Evolutionary conservation across 2,113 vertebrate genomes (phyloP).

Genomic region (Silurus glanis): DNA sequence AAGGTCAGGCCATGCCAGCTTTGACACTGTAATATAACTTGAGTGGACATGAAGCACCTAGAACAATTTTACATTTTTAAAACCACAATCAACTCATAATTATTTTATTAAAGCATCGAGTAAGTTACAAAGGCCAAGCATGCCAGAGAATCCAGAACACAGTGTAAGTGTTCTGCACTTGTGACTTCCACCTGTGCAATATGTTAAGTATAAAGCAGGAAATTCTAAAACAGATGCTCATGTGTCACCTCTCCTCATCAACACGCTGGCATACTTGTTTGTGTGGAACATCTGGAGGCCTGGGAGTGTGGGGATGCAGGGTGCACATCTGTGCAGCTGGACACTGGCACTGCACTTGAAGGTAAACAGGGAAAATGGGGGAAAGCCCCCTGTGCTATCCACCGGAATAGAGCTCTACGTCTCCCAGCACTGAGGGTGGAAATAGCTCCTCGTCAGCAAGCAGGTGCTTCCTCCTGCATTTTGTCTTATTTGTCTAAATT

Average conservation of each 20-base stretch:
- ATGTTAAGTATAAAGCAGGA: conserved; percentile 41
- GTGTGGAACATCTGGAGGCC: conserved; percentile 51
- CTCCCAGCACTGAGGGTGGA: conserved; percentile 73
- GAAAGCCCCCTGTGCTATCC: conserved; percentile 74
- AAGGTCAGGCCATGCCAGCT: conserved; percentile 38
- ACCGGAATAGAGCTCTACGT: conserved; percentile 70
- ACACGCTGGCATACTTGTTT: conserved; percentile 56
- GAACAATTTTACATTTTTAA: neutral
- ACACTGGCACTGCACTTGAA: conserved; percentile 58
- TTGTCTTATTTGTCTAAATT: conserved; percentile 62
- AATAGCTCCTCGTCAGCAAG: conserved; percentile 64
- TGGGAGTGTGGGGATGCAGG: conserved; percentile 28
- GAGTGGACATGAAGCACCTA: neutral
- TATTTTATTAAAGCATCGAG: no score
- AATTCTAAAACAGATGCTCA: conserved; percentile 37
- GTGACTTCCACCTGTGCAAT: conserved; percentile 43
- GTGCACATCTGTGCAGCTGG: conserved; percentile 65
- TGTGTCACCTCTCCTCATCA: conserved; percentile 32
- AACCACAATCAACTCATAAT: neutral
- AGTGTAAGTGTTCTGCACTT: conserved; percentile 7
- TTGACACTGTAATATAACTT: conserved; percentile 25
- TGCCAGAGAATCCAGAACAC: conserved; percentile 1
- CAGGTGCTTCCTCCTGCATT: conserved; percentile 78
- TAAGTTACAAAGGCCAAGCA: neutral
- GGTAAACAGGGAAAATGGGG: conserved; percentile 70